phyloP scores from a whole-genome alignment of 30 jellyfish, hydroid and myxozoan genomes.

The Rhopilema esculentum region DNA sequence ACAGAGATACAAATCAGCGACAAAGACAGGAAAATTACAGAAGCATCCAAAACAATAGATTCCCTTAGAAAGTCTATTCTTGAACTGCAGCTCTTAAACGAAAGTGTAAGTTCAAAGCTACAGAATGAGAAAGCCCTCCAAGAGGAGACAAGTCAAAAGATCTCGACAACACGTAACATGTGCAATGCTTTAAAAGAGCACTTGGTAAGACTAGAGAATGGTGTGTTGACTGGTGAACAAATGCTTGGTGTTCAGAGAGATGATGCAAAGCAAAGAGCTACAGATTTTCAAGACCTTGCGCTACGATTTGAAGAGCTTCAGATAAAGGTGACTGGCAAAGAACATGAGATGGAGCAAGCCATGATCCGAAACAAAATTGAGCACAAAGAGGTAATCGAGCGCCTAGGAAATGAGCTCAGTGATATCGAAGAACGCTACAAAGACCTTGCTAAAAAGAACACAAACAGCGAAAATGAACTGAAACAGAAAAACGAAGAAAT shows the following conservation, averaged over 20 bases:
- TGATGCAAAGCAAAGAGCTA: constrained; percentile 46
- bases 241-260: constrained; percentile 63
- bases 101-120: constrained; percentile 74
- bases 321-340: constrained; percentile 45
- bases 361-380: constrained; percentile 5
- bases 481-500: constrained; percentile 11
- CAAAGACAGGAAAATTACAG: constrained; percentile 82
- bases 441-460: constrained; percentile 13
- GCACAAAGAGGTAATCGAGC: constrained; percentile 15
- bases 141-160: constrained; percentile 88
- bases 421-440: constrained; percentile 19
- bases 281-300: constrained; percentile 80
- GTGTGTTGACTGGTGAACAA: constrained; percentile 74
- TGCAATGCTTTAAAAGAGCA: constrained; percentile 93
- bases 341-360: constrained; percentile 40
- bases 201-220: constrained; percentile 70
- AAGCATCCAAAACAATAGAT: constrained; percentile 85
- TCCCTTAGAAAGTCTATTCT: constrained; percentile 86
- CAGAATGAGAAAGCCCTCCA: constrained; percentile 80
- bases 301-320: constrained; percentile 87
- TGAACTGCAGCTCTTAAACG: constrained; percentile 92
- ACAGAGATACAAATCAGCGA: constrained; percentile 86
- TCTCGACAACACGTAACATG: constrained; percentile 85
- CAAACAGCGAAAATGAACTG: background rate
- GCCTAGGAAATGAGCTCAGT: constrained; percentile 13